A percentile compares a stretch with the other conserved stretches of the same genome.
Conservation (phyloP, 2,888 invertebrate genomes). For the Rotaria sp. region DNA sequence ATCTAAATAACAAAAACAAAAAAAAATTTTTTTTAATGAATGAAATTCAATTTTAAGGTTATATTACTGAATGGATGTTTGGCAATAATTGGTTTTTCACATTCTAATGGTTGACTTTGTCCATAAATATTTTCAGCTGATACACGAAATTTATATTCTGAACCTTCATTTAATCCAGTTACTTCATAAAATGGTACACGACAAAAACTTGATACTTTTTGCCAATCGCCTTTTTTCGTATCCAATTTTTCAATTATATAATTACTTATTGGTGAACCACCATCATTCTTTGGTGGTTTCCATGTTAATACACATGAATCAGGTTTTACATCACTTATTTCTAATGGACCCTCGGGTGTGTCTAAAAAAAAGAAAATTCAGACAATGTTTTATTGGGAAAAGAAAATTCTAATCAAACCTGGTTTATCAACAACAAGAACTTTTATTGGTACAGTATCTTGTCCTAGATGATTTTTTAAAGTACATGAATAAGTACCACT, state of each 20-base stretch:
- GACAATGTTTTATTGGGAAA: neutral
- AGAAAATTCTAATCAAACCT: neutral
- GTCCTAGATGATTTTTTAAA: conserved; percentile 78
- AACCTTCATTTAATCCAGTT: conserved; percentile 71
- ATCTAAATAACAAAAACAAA: conserved; percentile 58
- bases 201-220: conserved; percentile 73
- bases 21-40: no score
- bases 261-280: conserved; percentile 91
- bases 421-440: conserved; percentile 63
- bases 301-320: conserved; percentile 79
- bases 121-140: conserved; percentile 97
- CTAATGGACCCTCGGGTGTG: conserved; percentile 72
- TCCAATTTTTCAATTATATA: conserved; percentile 91
- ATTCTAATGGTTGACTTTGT: conserved; percentile 80
- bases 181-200: conserved; percentile 86
- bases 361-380: neutral
- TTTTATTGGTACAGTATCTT: conserved; percentile 81
- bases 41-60: conserved; percentile 12
- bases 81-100: conserved; percentile 77
- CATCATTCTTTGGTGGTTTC: conserved; percentile 65
- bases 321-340: conserved; percentile 83
- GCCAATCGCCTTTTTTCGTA: conserved; percentile 59
- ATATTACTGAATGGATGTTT: conserved; percentile 81
- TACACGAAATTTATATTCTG: conserved; percentile 84
- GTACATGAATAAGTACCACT: conserved; percentile 85